Evolutionary conservation across 1,140 invertebrate species (phyloP).

Genomic region (Drosophila repleta): DNA sequence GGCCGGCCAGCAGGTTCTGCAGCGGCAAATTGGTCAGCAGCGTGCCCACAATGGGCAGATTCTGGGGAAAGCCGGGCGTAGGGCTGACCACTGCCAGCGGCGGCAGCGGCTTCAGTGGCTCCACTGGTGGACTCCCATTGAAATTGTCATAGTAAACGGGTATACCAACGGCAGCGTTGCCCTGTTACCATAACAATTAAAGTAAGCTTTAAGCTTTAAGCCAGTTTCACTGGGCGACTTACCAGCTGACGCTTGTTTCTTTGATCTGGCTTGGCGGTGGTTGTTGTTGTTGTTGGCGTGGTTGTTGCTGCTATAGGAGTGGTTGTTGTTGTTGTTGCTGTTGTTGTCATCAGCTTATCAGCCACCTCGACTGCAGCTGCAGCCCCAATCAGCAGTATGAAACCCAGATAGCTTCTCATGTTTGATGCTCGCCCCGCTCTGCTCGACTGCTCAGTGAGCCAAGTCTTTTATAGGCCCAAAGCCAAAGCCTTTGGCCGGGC

Average conservation of each 20-base stretch:
- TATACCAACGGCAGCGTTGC: conserved; percentile 22
- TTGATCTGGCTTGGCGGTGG: conserved; percentile 15
- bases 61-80: conserved; percentile 44
- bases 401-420: conserved; percentile 50
- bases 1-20: conserved; percentile 43
- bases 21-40: conserved; percentile 53
- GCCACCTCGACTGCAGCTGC: conserved; percentile 6
- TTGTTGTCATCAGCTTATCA: conserved; percentile 13
- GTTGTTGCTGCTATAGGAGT: conserved; percentile 16
- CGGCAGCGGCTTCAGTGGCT: conserved; percentile 7
- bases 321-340: conserved; percentile 7
- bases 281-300: conserved; percentile 19
- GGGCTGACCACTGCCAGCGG: conserved; percentile 51
- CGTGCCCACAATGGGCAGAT: conserved; percentile 65
- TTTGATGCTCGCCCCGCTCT: not conserved
- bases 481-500: not conserved
- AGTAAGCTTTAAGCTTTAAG: too few relatives aligned
- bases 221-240: too few relatives aligned
- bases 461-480: conserved; percentile 19
- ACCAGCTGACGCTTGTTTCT: conserved; percentile 67
- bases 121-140: conserved; percentile 30
- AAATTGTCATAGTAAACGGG: conserved; percentile 61
- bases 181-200: too few relatives aligned
- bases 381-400: conserved; percentile 40
- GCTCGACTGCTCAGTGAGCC: not conserved